phyloP scores from a whole-genome alignment of 2,797 vertebrate genomes.

The Onychomys torridus region DNA sequence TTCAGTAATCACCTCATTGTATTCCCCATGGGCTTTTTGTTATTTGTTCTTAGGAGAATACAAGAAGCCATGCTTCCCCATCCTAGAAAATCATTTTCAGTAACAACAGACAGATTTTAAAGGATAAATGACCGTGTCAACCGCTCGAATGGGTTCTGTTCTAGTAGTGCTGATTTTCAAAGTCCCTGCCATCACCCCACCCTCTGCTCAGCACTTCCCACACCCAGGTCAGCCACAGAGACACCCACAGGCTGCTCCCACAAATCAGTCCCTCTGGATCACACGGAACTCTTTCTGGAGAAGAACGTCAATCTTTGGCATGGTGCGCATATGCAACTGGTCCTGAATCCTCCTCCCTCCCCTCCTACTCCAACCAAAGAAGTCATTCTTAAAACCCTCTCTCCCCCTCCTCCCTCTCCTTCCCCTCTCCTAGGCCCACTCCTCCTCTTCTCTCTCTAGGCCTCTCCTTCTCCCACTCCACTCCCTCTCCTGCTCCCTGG shows the following conservation, averaged over 20 bases:
- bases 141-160: background rate
- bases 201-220: background rate
- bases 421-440: background rate
- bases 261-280: background rate
- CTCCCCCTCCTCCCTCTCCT: background rate
- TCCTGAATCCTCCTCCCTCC: background rate
- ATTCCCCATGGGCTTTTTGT: background rate
- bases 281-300: background rate
- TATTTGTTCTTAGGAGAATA: constrained; percentile 42
- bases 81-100: constrained; percentile 40
- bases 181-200: background rate
- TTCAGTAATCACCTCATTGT: background rate
- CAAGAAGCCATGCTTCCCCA: constrained; percentile 17
- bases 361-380: background rate
- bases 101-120: constrained; percentile 15
- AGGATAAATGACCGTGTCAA: background rate
- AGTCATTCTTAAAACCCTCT: background rate
- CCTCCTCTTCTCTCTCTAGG: too few relatives aligned
- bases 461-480: background rate
- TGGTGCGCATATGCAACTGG: background rate
- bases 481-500: too few relatives aligned
- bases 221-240: background rate
- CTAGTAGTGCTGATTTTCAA: background rate
- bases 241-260: background rate
- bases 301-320: background rate